Conservation (phyloP, 1,140 invertebrate genomes). For the Triops cancriformis region DNA sequence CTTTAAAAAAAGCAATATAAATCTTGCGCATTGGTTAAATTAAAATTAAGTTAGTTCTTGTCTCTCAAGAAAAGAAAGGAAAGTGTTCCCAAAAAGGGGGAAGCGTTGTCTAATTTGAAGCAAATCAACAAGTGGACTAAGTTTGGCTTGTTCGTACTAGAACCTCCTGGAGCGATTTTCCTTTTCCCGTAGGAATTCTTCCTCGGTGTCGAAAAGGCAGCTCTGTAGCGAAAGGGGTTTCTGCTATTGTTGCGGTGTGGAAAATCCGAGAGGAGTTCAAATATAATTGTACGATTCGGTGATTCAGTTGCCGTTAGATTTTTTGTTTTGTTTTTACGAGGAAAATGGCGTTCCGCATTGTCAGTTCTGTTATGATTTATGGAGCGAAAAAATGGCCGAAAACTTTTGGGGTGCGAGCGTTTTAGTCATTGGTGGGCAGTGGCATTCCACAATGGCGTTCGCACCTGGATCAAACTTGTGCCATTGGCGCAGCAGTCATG, state of each 20-base stretch:
- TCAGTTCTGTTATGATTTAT: constrained; percentile 10
- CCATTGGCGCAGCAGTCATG: constrained; percentile 9
- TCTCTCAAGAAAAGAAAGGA: too few relatives aligned
- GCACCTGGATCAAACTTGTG: not conserved
- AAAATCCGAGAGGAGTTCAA: not conserved
- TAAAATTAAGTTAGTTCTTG: too few relatives aligned
- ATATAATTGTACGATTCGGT: constrained; percentile 1
- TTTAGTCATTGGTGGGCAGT: constrained; percentile 10
- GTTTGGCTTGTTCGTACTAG: not conserved
- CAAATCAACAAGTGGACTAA: too few relatives aligned
- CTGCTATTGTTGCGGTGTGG: not conserved
- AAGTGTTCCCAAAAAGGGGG: too few relatives aligned
- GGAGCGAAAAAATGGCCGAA: not conserved
- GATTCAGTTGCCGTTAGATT: not conserved
- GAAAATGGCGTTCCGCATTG: constrained; percentile 5
- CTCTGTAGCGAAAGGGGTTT: not conserved
- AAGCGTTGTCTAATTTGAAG: too few relatives aligned
- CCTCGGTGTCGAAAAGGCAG: not conserved
- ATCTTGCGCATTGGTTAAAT: too few relatives aligned
- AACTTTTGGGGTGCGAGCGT: not conserved
- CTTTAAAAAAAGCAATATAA: too few relatives aligned
- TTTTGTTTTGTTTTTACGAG: not conserved
- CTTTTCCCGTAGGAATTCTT: not conserved
- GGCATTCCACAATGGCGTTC: constrained; percentile 5
- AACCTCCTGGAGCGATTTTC: not conserved